Evolutionary conservation across 35 echinoderm and acorn worm genomes (phyloP), one percentile per base, ranked within the genome.

Genomic region (Acanthaster planci): DNA sequence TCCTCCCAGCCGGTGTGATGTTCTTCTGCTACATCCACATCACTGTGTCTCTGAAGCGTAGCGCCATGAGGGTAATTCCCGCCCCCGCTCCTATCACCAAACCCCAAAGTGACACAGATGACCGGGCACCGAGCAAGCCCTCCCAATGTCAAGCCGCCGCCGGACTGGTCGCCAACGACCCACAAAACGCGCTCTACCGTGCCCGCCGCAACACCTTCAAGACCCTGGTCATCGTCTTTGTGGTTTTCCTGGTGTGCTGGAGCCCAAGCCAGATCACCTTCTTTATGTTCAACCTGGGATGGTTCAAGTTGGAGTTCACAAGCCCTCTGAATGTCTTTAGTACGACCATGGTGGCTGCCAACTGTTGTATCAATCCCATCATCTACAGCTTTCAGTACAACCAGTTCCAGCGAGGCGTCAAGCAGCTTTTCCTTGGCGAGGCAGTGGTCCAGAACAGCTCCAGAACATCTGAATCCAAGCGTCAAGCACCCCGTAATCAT

Each of bases 231-330:
- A 76, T 77, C 52, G 87, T 89, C 9, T 52, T 84, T 16, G 17
- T 76, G 2, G 21, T 82, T 18, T 89, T 89, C 80, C 26, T 89
- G 17, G 36, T 89, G 2, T 89, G 80, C n/a, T 89, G 87, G 87
- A 80, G 21, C 9, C 87, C 87, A 26, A 34, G 23, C 38, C 80
- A 84, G 50, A 38, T 36, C 3, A 18, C 67, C 30, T 81, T 57
- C 36, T 38, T 89, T 34, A 31, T 84, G 4, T 76, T 51, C 44
- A 84, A 84, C 57, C 2, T 78, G 18, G 84, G 84, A 7, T 38
- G 44, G 22, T 18, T 86, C 9, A 67, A 44, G 23, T 35, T 34
- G 5, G 51, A 68, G 21, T 56, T 35, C 51, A 19, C 19, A 18
- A 77, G 84, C 18, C 21, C 68, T 8, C 76, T 82, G 26, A 77